These are phyloP conservation scores for Lipophrys pholis DNA, from an alignment of 2,113 vertebrate species.

Conservation along the genomic window DNA sequence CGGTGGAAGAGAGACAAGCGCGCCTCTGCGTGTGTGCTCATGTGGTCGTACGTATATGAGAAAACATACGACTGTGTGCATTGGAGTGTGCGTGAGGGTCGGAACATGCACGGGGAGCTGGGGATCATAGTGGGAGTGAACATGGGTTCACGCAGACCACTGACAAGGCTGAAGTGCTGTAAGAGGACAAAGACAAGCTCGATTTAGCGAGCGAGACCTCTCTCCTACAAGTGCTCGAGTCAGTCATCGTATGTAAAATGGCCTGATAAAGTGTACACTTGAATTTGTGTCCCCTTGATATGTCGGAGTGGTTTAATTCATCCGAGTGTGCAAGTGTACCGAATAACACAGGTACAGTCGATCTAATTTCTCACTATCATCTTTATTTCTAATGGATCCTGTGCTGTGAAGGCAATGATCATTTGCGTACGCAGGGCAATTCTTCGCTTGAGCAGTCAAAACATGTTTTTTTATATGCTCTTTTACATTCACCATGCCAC, in stretches of 20 bases:
- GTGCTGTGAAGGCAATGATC: too few species aligned
- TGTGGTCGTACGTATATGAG: slow-evolving; percentile 22
- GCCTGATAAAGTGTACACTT: not conserved
- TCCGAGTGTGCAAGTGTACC: too few species aligned
- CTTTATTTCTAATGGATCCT: too few species aligned
- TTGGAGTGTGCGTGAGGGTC: not conserved
- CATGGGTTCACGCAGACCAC: slow-evolving; percentile 1
- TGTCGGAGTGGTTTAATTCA: not conserved
- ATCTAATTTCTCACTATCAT: not conserved
- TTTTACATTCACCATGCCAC: too few species aligned
- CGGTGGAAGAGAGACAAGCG: slow-evolving; percentile 39
- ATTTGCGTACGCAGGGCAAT: too few species aligned
- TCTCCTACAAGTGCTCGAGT: slow-evolving; percentile 25
- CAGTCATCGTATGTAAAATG: slow-evolving; percentile 20
- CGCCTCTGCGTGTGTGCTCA: slow-evolving; percentile 22
- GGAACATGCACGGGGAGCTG: not conserved
- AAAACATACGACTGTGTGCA: not conserved
- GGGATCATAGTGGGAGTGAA: not conserved
- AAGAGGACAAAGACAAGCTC: slow-evolving; percentile 15
- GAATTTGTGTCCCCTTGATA: not conserved
- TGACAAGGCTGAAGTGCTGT: slow-evolving; percentile 1
- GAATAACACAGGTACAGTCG: too few species aligned
- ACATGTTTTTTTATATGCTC: too few species aligned
- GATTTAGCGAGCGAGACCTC: slow-evolving; percentile 1
- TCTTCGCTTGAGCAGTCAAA: too few species aligned